A percentile compares a stretch with the other conserved stretches of the same genome.
Evolutionary conservation across 2,113 vertebrate species (phyloP).

Genomic region (Maccullochella peelii): DNA sequence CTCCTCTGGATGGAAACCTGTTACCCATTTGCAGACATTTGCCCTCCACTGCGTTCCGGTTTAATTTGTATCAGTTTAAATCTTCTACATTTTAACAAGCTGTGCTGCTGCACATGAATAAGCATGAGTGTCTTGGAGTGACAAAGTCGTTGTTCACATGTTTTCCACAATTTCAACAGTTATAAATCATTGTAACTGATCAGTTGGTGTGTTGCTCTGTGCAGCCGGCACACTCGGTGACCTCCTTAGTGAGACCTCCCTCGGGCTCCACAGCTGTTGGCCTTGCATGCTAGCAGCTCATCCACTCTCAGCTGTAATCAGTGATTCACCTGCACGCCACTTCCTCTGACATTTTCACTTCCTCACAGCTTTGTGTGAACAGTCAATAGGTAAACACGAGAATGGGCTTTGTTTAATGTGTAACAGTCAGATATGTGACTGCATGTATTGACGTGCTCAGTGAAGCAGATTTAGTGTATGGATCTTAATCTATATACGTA

Average conservation of each 20-base stretch:
- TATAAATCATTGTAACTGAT: conserved; percentile 2
- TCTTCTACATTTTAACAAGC: not conserved
- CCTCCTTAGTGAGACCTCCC: conserved; percentile 54
- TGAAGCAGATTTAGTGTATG: conserved; percentile 9
- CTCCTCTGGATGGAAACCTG: not conserved
- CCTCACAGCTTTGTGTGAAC: conserved; percentile 58
- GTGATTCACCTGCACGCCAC: conserved; percentile 75
- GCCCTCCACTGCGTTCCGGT: not conserved
- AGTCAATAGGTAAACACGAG: conserved; percentile 62
- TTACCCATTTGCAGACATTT: not conserved
- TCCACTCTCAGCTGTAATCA: conserved; percentile 78
- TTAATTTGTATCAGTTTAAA: not conserved
- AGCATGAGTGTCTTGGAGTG: not conserved
- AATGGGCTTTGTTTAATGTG: conserved; percentile 57
- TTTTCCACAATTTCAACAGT: not conserved
- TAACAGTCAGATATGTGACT: conserved; percentile 35
- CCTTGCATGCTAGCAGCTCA: conserved; percentile 76
- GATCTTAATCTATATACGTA: conserved; percentile 16
- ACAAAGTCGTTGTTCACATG: not conserved
- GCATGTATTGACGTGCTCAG: conserved; percentile 13
- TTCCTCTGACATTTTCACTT: conserved; percentile 75
- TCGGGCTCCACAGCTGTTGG: conserved; percentile 72
- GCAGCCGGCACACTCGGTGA: conserved; percentile 35
- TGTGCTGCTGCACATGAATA: not conserved
- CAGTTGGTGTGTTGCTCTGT: conserved; percentile 11